A percentile compares a stretch with the other conserved stretches of the same genome.
phyloP scores from a whole-genome alignment of 2,113 vertebrate species.

The Synchiropus splendidus region DNA sequence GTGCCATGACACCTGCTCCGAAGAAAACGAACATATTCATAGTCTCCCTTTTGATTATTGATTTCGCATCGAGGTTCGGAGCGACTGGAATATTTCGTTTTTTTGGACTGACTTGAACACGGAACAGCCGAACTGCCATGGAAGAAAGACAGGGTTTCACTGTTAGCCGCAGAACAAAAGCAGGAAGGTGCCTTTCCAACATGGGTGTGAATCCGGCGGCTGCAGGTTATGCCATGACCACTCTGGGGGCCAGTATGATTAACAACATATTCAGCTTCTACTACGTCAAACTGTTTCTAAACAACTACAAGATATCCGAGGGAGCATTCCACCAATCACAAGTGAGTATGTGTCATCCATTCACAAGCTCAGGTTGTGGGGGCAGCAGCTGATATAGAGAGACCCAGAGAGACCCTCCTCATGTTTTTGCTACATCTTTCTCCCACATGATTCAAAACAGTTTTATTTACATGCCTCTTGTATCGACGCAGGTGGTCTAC shows the following conservation, averaged over 20 bases:
- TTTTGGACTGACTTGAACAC: too few species aligned
- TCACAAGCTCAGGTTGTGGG: background rate
- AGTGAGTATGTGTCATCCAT: constrained; percentile 48
- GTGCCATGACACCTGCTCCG: too few species aligned
- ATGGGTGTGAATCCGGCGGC: constrained; percentile 64
- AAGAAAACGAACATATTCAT: too few species aligned
- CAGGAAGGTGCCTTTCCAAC: constrained; percentile 37
- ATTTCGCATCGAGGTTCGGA: too few species aligned
- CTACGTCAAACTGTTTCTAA: constrained; percentile 84
- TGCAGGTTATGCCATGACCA: constrained; percentile 80
- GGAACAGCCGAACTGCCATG: too few species aligned
- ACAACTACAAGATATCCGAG: constrained; percentile 79
- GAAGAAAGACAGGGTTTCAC: constrained; percentile 10
- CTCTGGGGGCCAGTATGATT: constrained; percentile 79
- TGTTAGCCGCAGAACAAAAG: constrained; percentile 4
- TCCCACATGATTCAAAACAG: too few species aligned
- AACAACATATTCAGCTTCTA: constrained; percentile 89
- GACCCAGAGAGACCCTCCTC: too few species aligned
- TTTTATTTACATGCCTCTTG: too few species aligned
- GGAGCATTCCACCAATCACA: constrained; percentile 78
- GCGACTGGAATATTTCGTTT: too few species aligned
- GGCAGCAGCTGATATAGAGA: too few species aligned
- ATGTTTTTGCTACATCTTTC: too few species aligned
- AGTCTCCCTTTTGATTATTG: too few species aligned
- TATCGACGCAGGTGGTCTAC: constrained; percentile 68